Evolutionary conservation across 2,888 invertebrate species (phyloP), one percentile per base, ranked within the genome.

Genomic region (Seira musarum): DNA sequence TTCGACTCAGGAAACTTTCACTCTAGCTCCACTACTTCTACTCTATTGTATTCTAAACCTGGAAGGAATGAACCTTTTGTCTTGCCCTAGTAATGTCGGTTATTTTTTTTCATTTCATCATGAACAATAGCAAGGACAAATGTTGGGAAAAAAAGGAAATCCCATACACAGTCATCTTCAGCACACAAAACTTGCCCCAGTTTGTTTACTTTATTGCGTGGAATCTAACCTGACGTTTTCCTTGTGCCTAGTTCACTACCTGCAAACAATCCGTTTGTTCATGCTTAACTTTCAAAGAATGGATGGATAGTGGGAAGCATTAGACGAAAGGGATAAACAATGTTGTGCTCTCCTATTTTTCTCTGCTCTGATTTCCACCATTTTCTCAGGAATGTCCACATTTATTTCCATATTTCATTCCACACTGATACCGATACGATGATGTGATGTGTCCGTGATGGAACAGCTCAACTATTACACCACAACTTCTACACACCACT

Each of bases 191-290:
- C 17, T 8, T 57, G 57, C 15, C 57, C 57, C 17, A 57, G 57
- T 57, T 57, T 57, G 57, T 57, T 57, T 57, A 57, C 57, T 57
- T 57, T 57, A 57, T 57, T 57, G 57, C 57, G 57, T 57, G 17
- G 57, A 57, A 57, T 57, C 6, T 57, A 57, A 10, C 17, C 57
- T n/a, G 10, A 3, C n/a, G 57, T 57, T 57, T 57, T 57, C 17
- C 57, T 17, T 5, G 15, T 15, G n/a, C 57, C n/a, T n/a, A n/a
- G 17, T 15, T 15, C 57, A 40, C 5, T 57, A n/a, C 57, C 40
- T 8, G 40, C 6, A 13, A 40, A 13, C 40, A 40, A 40, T 40
- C 17, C 3, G 10, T 5, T 57, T n/a, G 10, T 57, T n/a, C 57
- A 17, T 57, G 17, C 17, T 57, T 3, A 57, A 57, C 57, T 57